A percentile compares a stretch with the other conserved stretches of the same genome.
These are phyloP conservation scores for Petrolisthes manimaculis DNA, from an alignment of 2,888 invertebrate species.

Conservation along the genomic window DNA sequence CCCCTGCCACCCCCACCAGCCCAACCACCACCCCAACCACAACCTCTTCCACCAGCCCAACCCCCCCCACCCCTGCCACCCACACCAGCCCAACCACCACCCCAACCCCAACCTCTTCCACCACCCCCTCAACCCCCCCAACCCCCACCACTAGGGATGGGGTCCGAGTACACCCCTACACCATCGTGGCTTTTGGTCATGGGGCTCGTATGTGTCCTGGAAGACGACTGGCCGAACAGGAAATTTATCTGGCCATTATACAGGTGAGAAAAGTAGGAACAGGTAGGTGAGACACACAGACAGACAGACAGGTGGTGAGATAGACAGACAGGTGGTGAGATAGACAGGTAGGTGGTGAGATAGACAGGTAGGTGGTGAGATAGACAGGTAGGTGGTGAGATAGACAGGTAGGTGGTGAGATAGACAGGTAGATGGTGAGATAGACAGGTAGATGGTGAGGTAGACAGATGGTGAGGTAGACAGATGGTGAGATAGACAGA, in stretches of 20 bases:
- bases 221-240: conserved; percentile 71
- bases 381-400: no score
- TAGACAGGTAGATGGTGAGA: no score
- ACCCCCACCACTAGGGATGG: not conserved
- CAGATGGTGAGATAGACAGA: no score
- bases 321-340: no score
- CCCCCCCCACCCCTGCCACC: not conserved
- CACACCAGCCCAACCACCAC: not conserved
- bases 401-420: no score
- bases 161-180: conserved; percentile 71
- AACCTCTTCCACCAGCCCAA: no score
- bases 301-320: not conserved
- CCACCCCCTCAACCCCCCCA: not conserved
- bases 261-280: no score
- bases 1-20: not conserved
- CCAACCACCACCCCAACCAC: not conserved
- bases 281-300: not conserved
- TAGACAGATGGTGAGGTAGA: no score
- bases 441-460: no score
- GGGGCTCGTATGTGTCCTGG: conserved; percentile 74
- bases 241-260: conserved; percentile 73
- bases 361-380: no score
- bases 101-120: not conserved
- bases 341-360: no score
- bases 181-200: conserved; percentile 73